phyloP scores from a whole-genome alignment of 2,888 invertebrate genomes.

The Capitulum mitella region DNA sequence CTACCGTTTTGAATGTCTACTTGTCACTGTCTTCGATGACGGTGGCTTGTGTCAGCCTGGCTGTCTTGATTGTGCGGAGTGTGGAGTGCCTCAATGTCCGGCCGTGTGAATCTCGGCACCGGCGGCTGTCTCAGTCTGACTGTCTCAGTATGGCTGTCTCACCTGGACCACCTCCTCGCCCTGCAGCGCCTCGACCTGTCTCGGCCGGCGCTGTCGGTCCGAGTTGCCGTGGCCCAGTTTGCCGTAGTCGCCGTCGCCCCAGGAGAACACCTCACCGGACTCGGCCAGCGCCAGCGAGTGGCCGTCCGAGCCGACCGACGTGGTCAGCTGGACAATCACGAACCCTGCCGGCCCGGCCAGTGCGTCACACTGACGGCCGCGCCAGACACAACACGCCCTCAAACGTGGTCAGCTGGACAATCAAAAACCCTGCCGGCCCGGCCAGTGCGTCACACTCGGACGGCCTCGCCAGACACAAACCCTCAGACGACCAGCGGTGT shows the following conservation, averaged over 20 bases:
- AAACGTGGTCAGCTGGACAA: slow-evolving; percentile 55
- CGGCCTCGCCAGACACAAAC: no score
- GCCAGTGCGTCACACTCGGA: background rate
- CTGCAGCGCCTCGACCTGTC: slow-evolving; percentile 56
- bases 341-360: slow-evolving; percentile 53
- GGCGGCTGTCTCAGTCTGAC: no score
- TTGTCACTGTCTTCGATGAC: no score
- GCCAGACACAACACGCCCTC: slow-evolving; percentile 56
- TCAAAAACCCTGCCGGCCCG: slow-evolving; percentile 57
- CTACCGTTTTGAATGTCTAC: no score
- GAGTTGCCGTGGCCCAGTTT: slow-evolving; percentile 59
- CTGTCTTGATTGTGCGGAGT: no score
- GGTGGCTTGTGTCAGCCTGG: no score
- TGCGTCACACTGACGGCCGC: slow-evolving; percentile 52
- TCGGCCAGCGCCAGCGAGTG: slow-evolving; percentile 58
- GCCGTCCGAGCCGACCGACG: slow-evolving; percentile 58
- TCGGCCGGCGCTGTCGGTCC: slow-evolving; percentile 55
- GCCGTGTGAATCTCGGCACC: no score
- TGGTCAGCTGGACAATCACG: slow-evolving; percentile 55
- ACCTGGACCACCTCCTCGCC: slow-evolving; percentile 55
- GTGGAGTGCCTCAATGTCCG: no score
- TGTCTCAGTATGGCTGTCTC: no score
- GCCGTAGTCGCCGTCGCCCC: slow-evolving; percentile 61
- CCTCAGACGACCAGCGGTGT: no score
- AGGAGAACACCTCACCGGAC: slow-evolving; percentile 59